Conservation (phyloP, 2,888 invertebrate genomes). For the Urechis unicinctus region DNA sequence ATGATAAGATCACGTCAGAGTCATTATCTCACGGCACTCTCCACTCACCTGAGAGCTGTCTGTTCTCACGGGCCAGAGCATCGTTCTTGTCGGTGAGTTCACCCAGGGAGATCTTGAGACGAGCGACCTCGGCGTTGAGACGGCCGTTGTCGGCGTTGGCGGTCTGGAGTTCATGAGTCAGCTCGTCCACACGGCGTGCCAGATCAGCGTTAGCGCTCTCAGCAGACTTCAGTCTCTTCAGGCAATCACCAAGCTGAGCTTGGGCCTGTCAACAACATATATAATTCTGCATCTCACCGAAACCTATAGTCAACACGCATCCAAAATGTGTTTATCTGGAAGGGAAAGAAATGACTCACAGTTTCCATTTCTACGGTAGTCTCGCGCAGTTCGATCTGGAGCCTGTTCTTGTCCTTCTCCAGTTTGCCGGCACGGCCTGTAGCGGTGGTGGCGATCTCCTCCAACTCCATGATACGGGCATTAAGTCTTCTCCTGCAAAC, state of each 20-base stretch:
- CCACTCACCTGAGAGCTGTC: constrained; percentile 82
- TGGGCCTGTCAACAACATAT: constrained; percentile 11
- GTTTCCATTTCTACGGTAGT: constrained; percentile 99
- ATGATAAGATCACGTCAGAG: not conserved
- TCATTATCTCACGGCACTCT: not conserved
- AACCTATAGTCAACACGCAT: no score
- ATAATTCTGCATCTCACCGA: not conserved
- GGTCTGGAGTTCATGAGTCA: constrained; percentile 78
- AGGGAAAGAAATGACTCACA: constrained; percentile 49
- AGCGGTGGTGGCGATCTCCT: constrained; percentile 92
- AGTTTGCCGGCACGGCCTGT: constrained; percentile 81
- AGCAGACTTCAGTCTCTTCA: constrained; percentile 44
- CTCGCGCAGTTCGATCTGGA: constrained; percentile 95
- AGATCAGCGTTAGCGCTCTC: constrained; percentile 50
- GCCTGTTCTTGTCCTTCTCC: constrained; percentile 96
- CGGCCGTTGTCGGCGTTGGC: constrained; percentile 74
- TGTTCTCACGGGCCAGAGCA: constrained; percentile 91
- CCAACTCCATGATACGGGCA: constrained; percentile 66
- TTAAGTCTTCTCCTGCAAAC: constrained; percentile 53
- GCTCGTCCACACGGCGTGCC: constrained; percentile 69
- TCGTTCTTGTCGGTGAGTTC: constrained; percentile 96
- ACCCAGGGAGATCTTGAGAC: constrained; percentile 87
- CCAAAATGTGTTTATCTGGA: not conserved
- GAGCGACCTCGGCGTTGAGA: constrained; percentile 85
- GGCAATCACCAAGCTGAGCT: constrained; percentile 26